Evolutionary conservation across 2,797 vertebrate genomes (phyloP), one percentile per base, ranked within the genome.

Genomic region (Hipposideros larvatus): DNA sequence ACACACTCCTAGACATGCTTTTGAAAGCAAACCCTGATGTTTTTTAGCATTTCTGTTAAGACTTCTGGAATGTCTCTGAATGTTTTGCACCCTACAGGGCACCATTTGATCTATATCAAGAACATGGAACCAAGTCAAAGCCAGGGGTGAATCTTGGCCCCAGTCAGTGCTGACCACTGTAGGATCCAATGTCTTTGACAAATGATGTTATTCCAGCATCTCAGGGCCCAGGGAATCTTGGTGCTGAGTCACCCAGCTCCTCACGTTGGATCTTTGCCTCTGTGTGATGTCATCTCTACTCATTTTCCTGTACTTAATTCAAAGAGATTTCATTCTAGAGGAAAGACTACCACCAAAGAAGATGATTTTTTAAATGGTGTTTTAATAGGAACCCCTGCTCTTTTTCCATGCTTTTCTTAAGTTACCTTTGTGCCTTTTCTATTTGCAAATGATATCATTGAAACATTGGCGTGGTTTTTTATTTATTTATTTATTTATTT

Each of bases 371-470:
- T 71, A 77, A 73, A 66, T 87, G 55, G 26, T 37, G 48, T 90
- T 91, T 80, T 63, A 84, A n/a, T 37, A 78, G 82, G 66, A 85
- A 37, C 0, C 1, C 28, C 55, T 77, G n/a, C 0, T 87, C 80
- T 83, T 95, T 93, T 59, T 6, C 59, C 24, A 5, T 78, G 51
- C 11, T 95, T 89, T 84, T 92, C 63, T 77, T 77, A 90, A 90
- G n/a, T 92, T 87, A 80, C 16, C 57, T 55, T 71, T 91, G 37
- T 71, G 37, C 28, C 8, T 57, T 89, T 92, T 68, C 53, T 46
- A n/a, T 94, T 89, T 89, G 59, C 65, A 86, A 75, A 90, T 63
- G 11, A 10, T 43, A 43, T 18, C 2, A 11, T 0, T 15, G 74
- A 80, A 57, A 73, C 51, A 66, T 82, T 61, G 87, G 48, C 34